Evolutionary conservation across 2,888 invertebrate genomes (phyloP).

Genomic region (Agrotis exclamationis): DNA sequence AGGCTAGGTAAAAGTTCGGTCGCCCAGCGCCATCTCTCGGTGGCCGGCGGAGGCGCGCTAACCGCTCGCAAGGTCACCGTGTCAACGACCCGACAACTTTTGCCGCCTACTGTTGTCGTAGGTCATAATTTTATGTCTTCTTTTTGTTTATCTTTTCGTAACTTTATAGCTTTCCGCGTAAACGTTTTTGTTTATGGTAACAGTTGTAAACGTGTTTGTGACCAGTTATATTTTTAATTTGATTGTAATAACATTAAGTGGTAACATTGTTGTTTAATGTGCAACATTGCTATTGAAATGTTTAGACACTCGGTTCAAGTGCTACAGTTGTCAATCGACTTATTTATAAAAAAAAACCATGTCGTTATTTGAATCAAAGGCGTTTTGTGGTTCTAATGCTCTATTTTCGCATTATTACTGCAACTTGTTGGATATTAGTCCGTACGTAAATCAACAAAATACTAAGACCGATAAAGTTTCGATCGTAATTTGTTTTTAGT

Average conservation of each 20-base stretch:
- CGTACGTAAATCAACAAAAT: slow-evolving; percentile 16
- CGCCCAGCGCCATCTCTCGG: slow-evolving; percentile 83
- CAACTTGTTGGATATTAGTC: slow-evolving; percentile 10
- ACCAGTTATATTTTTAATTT: slow-evolving; percentile 54
- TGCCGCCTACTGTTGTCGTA: slow-evolving; percentile 91
- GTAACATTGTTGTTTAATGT: slow-evolving; percentile 38
- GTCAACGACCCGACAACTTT: slow-evolving; percentile 90
- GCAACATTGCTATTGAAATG: slow-evolving; percentile 34
- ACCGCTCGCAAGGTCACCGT: slow-evolving; percentile 87
- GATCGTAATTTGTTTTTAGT: background rate
- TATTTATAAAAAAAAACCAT: slow-evolving; percentile 22
- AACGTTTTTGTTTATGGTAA: slow-evolving; percentile 77
- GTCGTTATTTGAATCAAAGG: slow-evolving; percentile 19
- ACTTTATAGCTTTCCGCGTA: slow-evolving; percentile 87
- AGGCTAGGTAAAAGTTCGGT: slow-evolving; percentile 47
- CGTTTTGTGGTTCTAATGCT: slow-evolving; percentile 13
- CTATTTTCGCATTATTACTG: slow-evolving; percentile 5
- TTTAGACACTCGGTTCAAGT: slow-evolving; percentile 29
- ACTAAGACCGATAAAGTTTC: background rate
- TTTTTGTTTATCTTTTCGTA: slow-evolving; percentile 91
- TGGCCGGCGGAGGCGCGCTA: slow-evolving; percentile 73
- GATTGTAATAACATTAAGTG: slow-evolving; percentile 38
- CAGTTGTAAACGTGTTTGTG: slow-evolving; percentile 59
- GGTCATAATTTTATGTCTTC: slow-evolving; percentile 91
- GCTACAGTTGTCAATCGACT: slow-evolving; percentile 14